These are phyloP conservation scores for Hirundichthys speculiger DNA, from an alignment of 2,113 vertebrate species.

Conservation along the genomic window DNA sequence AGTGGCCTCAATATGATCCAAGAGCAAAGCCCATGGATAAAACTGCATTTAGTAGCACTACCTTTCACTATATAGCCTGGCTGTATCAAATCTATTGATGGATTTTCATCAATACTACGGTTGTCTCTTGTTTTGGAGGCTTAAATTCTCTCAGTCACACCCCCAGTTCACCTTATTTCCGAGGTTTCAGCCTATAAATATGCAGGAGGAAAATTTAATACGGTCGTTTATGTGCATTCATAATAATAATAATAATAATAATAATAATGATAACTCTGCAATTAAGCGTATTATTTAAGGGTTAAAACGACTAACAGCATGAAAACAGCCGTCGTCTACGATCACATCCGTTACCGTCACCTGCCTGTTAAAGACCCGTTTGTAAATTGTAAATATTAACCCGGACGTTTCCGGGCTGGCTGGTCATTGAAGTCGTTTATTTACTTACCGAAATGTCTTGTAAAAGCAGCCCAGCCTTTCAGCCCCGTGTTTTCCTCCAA, in stretches of 20 bases:
- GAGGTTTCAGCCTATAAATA: background rate
- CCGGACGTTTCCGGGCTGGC: background rate
- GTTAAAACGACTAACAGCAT: background rate
- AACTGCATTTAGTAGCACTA: background rate
- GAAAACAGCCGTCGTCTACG: conserved; percentile 7
- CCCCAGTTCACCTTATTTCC: background rate
- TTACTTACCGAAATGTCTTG: conserved; percentile 28
- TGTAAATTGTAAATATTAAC: background rate
- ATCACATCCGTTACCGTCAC: conserved; percentile 2
- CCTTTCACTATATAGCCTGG: background rate
- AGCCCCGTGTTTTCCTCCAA: background rate
- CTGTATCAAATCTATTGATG: background rate
- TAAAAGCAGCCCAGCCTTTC: background rate
- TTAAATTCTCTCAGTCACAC: conserved; percentile 1
- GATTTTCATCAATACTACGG: background rate
- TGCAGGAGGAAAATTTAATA: accelerated
- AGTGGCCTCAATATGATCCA: background rate
- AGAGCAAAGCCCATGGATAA: no score
- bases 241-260: background rate
- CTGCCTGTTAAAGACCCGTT: conserved; percentile 1
- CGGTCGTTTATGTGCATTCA: background rate
- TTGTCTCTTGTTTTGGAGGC: conserved; percentile 6
- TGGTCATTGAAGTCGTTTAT: background rate
- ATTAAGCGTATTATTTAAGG: background rate
- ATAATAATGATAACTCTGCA: background rate